These are phyloP conservation scores for Synanthedon myopaeformis DNA, from an alignment of 2,888 invertebrate species.

Conservation along the genomic window DNA sequence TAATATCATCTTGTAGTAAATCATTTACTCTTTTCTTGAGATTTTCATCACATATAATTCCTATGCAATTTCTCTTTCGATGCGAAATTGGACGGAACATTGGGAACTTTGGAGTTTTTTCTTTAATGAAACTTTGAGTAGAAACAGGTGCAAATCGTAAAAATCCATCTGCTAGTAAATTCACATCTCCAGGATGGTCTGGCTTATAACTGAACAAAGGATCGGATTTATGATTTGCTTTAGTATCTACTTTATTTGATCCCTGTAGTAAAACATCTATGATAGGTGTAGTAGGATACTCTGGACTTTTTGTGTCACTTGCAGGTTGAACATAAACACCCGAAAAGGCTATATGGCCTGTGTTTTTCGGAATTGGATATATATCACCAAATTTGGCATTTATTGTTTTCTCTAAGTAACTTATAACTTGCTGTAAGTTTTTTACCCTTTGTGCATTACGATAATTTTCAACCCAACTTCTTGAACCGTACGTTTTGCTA, in stretches of 20 bases:
- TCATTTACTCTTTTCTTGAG: constrained; percentile 6
- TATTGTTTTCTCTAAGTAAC: constrained; percentile 56
- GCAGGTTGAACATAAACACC: constrained; percentile 46
- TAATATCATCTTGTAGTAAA: constrained; percentile 5
- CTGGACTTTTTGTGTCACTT: constrained; percentile 17
- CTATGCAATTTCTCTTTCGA: constrained; percentile 26
- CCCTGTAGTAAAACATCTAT: constrained; percentile 21
- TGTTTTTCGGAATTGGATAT: constrained; percentile 28
- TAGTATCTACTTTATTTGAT: constrained; percentile 26
- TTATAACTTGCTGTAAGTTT: constrained; percentile 54
- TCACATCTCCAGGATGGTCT: constrained; percentile 79
- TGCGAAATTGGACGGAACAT: constrained; percentile 35
- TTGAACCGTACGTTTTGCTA: constrained; percentile 44
- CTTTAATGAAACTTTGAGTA: constrained; percentile 15
- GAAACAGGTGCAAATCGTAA: constrained; percentile 39
- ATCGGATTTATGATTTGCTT: constrained; percentile 60
- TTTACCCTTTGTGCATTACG: constrained; percentile 54
- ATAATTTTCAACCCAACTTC: constrained; percentile 52
- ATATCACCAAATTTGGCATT: constrained; percentile 58
- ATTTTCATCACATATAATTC: constrained; percentile 22
- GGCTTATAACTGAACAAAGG: constrained; percentile 80
- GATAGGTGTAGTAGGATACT: constrained; percentile 6
- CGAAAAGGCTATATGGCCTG: constrained; percentile 45
- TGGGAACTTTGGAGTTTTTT: constrained; percentile 20
- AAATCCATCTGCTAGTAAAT: constrained; percentile 73